Percentiles rank a stretch among this genome's conserved stretches.
Evolutionary conservation across 1,140 invertebrate species (phyloP).

Genomic region (Periplaneta americana): DNA sequence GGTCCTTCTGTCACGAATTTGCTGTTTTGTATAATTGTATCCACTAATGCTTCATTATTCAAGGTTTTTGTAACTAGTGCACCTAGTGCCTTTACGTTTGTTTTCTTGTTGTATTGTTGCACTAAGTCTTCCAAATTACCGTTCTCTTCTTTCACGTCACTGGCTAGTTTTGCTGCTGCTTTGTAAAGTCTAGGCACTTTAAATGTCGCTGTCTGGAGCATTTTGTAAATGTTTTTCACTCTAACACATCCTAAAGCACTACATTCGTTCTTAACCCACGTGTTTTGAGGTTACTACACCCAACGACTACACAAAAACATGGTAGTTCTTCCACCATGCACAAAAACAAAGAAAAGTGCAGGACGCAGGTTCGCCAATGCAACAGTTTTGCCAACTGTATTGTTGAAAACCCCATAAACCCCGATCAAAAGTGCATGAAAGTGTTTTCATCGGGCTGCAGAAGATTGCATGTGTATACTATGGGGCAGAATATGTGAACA

Average conservation of each 20-base stretch:
- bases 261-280: too few relatives aligned
- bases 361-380: too few relatives aligned
- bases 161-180: neutral
- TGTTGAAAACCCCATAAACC: too few relatives aligned
- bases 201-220: neutral
- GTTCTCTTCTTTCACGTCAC: neutral
- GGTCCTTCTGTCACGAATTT: neutral
- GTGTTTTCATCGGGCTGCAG: too few relatives aligned
- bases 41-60: neutral
- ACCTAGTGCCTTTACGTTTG: neutral
- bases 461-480: too few relatives aligned
- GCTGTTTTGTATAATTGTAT: neutral
- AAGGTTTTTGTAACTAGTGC: neutral
- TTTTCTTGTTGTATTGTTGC: neutral
- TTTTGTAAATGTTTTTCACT: neutral
- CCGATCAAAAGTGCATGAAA: too few relatives aligned
- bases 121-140: neutral
- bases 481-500: too few relatives aligned
- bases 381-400: too few relatives aligned
- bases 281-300: too few relatives aligned
- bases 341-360: too few relatives aligned
- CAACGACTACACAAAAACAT: too few relatives aligned
- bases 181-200: neutral
- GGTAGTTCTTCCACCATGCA: too few relatives aligned
- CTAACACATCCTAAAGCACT: neutral